Base-by-base conservation (phyloP, 2,797 vertebrate species). In the Enteromius unitaeniatus region DNA sequence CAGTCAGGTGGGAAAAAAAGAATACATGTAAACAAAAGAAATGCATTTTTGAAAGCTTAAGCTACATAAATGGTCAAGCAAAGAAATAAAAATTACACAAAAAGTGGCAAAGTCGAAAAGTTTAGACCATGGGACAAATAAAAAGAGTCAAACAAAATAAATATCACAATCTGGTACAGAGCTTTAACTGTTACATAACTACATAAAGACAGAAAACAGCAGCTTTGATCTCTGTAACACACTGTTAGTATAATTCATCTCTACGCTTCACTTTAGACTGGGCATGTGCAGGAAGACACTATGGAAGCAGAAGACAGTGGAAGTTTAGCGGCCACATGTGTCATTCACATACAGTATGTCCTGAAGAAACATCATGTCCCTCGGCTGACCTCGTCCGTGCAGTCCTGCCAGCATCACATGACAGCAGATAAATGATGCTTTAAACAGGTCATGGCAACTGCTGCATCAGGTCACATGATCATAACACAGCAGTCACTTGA, bases 21-120 rank as follows among this genome's bases (percentile, higher is more conserved):
- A 86, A 94, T 91, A 86, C 78, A 92, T 90, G 90, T 88, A 89
- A 93, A 90, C 90, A 90, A 86, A 90, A 89, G 0, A 91, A 90
- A 89, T 77, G 88, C 58, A 88, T 92, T 88, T 91, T 88, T 58
- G n/a, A 88, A 87, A 90, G 88, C 84, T 84, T 88, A 88, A 64
- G 26, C 64, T 45, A 31, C 86, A 90, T 90, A 92, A 89, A 89
- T 86, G 86, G 87, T 89, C 89, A 90, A 91, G 92, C 90, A 84
- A 89, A 92, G 21, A 34, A 67, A 80, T 68, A 28, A 34, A 78
- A 68, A 83, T n/a, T 53, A 49, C 1, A 21, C 11, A 67, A 65
- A 82, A 82, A 42, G 9, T 62, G 49, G 3, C 6, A 4, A 55
- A 73, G 4, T 42, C n/a, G 26, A 79, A 67, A 69, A 79, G 49